These are phyloP conservation scores for Silurus aristotelis DNA, from an alignment of 2,797 vertebrate species.

Conservation along the genomic window DNA sequence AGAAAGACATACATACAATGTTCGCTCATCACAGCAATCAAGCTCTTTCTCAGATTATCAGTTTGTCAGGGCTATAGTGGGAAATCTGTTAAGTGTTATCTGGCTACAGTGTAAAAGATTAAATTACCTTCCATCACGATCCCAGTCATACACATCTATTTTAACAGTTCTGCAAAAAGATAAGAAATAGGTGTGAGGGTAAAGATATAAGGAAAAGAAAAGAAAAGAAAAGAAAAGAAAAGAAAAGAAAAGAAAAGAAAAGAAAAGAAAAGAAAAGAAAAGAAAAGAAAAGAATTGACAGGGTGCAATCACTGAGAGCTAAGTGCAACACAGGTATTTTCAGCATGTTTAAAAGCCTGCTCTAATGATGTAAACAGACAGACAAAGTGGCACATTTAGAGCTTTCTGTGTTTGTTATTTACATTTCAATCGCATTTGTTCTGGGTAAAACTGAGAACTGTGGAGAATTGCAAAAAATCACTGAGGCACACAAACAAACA, in stretches of 20 bases:
- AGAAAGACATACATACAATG: constrained; percentile 16
- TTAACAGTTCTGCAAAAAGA: constrained; percentile 86
- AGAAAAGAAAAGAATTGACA: constrained; percentile 1
- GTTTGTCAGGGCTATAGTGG: neutral
- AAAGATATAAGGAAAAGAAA: neutral
- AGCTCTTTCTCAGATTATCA: neutral
- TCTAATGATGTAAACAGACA: constrained; percentile 1
- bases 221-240: constrained; percentile 5
- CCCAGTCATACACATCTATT: constrained; percentile 96
- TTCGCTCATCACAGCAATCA: neutral
- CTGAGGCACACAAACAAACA: constrained; percentile 9
- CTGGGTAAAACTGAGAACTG: constrained; percentile 3
- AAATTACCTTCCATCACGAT: constrained; percentile 91
- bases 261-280: too few relatives aligned
- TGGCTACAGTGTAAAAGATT: neutral
- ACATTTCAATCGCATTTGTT: constrained; percentile 4
- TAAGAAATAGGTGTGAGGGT: constrained; percentile 6
- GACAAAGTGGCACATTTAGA: neutral
- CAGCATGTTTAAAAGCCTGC: constrained; percentile 1
- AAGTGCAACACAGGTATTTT: constrained; percentile 15
- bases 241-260: constrained; percentile 1
- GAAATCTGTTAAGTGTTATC: constrained; percentile 17
- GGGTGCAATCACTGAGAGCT: constrained; percentile 19
- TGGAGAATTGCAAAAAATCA: neutral
- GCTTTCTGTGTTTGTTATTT: constrained; percentile 14